Evolutionary conservation across 2,113 vertebrate genomes (phyloP), one percentile per base, ranked within the genome.

Genomic region (Lophura nycthemera): DNA sequence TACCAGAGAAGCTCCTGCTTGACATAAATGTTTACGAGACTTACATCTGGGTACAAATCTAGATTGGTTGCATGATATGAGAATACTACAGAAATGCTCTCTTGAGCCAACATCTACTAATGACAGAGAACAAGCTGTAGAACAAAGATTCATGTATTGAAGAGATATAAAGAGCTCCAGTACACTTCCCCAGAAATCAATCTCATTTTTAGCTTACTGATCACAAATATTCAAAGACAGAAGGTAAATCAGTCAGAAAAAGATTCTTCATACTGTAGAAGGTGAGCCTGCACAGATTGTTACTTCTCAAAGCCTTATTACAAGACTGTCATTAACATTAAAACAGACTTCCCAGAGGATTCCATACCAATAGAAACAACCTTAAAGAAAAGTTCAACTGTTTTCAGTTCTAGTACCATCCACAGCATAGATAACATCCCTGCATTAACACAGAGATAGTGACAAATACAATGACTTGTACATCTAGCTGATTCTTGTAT

Each of bases 131-230:
- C 8, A 82, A 85, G 36, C 42, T 24, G 47, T 15, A 38, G 57
- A 94, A 92, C 20, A 69, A 81, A 92, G 65, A 82, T 57, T 17
- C 61, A 64, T 19, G 34, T 56, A 90, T 5, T 60, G 61, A 92
- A 80, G 34, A 80, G 13, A 21, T 59, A 40, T 50, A 9, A 88
- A 88, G 73, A 65, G 65, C 27, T 76, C 7, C 34, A 43, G 10
- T 11, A 42, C 10, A 48, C 82, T 88, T 89, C 71, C 25, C 74
- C 27, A 60, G 63, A 83, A 50, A 65, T 64, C 19, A 74, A 82
- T 72, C 15, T 63, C 22, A 40, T 59, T 60, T 45, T 19, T 54
- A 56, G 19, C 61, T 94, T 71, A 77, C 34, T 83, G 8, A 65
- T 20, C 32, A 64, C 43, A 67, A 74, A 79, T 88, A 78, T 61